Percentiles rank a stretch among this genome's conserved stretches.
These are phyloP conservation scores for Melanostoma scalare DNA, from an alignment of 2,888 invertebrate species.

Conservation along the genomic window DNA sequence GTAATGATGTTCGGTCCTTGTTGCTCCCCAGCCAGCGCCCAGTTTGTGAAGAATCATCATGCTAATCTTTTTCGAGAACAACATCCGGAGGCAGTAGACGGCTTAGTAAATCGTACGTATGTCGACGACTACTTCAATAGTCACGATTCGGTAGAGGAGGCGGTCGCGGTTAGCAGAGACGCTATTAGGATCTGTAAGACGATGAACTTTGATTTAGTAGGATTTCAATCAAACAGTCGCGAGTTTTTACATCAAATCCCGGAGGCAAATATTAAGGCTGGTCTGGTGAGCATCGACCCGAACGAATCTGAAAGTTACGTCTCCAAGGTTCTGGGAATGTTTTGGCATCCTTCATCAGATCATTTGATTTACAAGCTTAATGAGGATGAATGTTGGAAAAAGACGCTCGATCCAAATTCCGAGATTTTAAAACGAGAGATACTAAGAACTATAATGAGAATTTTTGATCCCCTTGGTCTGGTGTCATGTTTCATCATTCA, in stretches of 20 bases:
- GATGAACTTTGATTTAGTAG: slow-evolving; percentile 31
- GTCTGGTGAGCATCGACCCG: slow-evolving; percentile 8
- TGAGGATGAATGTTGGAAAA: slow-evolving; percentile 8
- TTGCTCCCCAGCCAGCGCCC: slow-evolving; percentile 15
- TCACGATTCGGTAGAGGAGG: slow-evolving; percentile 16
- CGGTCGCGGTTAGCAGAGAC: slow-evolving; percentile 19
- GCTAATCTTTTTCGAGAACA: slow-evolving; percentile 11
- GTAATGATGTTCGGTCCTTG: slow-evolving; percentile 37
- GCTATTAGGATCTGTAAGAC: slow-evolving; percentile 21
- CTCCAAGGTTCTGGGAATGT: slow-evolving; percentile 24
- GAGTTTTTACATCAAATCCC: slow-evolving; percentile 3
- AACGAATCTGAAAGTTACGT: slow-evolving; percentile 4
- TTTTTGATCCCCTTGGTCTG: neutral
- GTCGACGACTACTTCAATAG: slow-evolving; percentile 27
- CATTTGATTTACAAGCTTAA: slow-evolving; percentile 9
- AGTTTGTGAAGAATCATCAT: slow-evolving; percentile 28
- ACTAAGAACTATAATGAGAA: slow-evolving; percentile 33
- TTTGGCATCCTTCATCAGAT: slow-evolving; percentile 1
- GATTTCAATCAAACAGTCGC: slow-evolving; percentile 32
- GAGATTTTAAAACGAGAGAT: slow-evolving; percentile 29
- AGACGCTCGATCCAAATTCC: neutral
- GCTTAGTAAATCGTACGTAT: slow-evolving; percentile 19
- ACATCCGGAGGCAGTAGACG: slow-evolving; percentile 31
- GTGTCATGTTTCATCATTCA: slow-evolving; percentile 21
- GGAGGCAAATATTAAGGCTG: slow-evolving; percentile 1